Base-by-base conservation (phyloP, 2,113 vertebrate species). In the Ammospiza nelsoni region DNA sequence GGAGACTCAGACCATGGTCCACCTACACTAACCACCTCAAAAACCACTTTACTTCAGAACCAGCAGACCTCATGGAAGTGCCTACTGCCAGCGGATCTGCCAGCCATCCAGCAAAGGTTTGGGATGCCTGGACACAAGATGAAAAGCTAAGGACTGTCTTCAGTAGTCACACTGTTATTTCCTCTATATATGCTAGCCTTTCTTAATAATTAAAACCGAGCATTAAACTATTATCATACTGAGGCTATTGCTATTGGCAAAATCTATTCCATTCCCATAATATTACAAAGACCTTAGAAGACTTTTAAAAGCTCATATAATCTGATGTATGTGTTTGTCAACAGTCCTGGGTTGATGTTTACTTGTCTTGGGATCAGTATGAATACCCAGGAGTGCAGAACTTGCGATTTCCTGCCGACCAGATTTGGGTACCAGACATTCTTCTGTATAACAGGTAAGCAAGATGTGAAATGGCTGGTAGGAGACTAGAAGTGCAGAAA, bases 361-460 rank as follows among this genome's bases (percentile, higher is more conserved):
- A 99, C 95, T 97, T 99, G 57, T 97, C 97, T 71, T 99, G 99
- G 99, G 98, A 99, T 91, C 97, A 98, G 59, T 97, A 98, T 41
- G 97, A 96, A 75, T 98, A 98, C 66, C 98, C 98, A 3, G 99
- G 99, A 14, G 98, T 99, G 80, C 98, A 98, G 95, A 99, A 98
- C 74, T 96, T 99, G 20, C 97, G 98, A 67, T 99, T 99, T 95
- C 99, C 98, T 13, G 97, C 98, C 0, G 97, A 98, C 92, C 98
- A 98, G 95, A 97, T 99, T 48, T 99, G 99, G 98, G 98, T 98
- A 11, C 99, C 99, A 65, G 99, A 99, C 82, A 98, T 99, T 95
- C 98, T 99, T 49, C 98, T 99, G 29, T 99, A 99, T 89, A 99
- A 99, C 98, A 99, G 99, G 99, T 99, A 97, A 91, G 95, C 15